Conservation (phyloP, 2,113 vertebrate species). For the Neotragus pygmaeus region DNA sequence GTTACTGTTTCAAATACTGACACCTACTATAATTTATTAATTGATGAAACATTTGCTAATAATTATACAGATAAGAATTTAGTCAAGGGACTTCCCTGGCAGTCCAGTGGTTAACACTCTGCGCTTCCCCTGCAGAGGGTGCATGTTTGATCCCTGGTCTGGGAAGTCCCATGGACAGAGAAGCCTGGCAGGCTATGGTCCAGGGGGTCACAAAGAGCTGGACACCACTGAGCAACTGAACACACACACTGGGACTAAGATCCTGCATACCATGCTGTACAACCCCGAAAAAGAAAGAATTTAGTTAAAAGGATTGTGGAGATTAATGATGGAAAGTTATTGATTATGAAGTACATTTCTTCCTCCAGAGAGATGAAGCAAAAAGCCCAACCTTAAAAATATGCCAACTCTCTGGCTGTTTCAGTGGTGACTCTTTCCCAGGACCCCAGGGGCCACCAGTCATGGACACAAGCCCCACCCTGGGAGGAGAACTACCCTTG, state of each 20-base stretch:
- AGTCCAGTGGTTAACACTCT: not conserved
- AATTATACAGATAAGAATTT: not conserved
- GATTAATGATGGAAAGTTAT: not conserved
- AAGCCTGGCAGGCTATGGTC: not conserved
- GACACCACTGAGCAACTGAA: not conserved
- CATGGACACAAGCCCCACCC: not conserved
- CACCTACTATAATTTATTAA: not conserved
- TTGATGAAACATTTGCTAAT: not conserved
- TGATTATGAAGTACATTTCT: not conserved
- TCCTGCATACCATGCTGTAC: not conserved
- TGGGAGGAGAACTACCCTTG: not conserved
- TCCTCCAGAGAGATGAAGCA: not conserved
- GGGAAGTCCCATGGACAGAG: not conserved
- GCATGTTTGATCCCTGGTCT: not conserved
- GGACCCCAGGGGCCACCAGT: not conserved
- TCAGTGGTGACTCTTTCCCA: not conserved
- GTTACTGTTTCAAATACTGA: constrained; percentile 13
- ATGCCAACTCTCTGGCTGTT: not conserved
- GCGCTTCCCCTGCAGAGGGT: not conserved
- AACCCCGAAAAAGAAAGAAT: not conserved
- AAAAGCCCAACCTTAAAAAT: not conserved
- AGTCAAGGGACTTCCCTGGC: not conserved
- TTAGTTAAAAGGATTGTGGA: not conserved
- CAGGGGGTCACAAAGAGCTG: not conserved
- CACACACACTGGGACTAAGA: not conserved